Base-by-base conservation (phyloP, 1,140 invertebrate species). In the Orussus abietinus region DNA sequence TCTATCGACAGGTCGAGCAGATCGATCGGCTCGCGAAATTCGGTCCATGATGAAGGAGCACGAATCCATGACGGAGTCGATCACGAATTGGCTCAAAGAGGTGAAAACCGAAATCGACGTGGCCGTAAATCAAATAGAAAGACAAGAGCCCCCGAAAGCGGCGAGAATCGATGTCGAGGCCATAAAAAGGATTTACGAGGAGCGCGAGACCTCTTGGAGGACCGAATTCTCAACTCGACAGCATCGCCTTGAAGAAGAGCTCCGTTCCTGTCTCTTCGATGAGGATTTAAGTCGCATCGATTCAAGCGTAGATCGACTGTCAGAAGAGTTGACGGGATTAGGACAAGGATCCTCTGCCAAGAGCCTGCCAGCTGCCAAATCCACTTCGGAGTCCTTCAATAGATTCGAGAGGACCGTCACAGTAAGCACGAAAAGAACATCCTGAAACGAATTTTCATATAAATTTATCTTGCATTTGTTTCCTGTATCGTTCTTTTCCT, bases 391-490 rank as follows among this genome's bases (percentile, higher is more conserved):
- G 37, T 81, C 84, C 28, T 91, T 89, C 62, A 74, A 76, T 32
- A 81, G 88, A 49, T 90, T 91, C 64, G 85, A 90, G 69, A 82
- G 82, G 69, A 90, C 86, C 32, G 81, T 90, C 51, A 75, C 82
- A 74, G 86, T 89, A 74, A 76, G 64, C 72, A 9, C 40, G 9
- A n/a, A n/a, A n/a, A n/a, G n/a, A n/a, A n/a, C n/a, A n/a, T n/a
- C 32, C 6, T 14, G 11, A 4, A n/a, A n/a, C n/a, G n/a, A n/a
- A n/a, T n/a, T n/a, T n/a, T n/a, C n/a, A n/a, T n/a, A n/a, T n/a
- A n/a, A n/a, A n/a, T n/a, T n/a, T n/a, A n/a, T n/a, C n/a, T n/a
- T n/a, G n/a, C n/a, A n/a, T n/a, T n/a, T n/a, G n/a, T n/a, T n/a
- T n/a, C n/a, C n/a, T n/a, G n/a, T n/a, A n/a, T n/a, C n/a, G n/a